phyloP scores from a whole-genome alignment of 53 echinoderm and acorn worm species.

The Zoroaster sp. region DNA sequence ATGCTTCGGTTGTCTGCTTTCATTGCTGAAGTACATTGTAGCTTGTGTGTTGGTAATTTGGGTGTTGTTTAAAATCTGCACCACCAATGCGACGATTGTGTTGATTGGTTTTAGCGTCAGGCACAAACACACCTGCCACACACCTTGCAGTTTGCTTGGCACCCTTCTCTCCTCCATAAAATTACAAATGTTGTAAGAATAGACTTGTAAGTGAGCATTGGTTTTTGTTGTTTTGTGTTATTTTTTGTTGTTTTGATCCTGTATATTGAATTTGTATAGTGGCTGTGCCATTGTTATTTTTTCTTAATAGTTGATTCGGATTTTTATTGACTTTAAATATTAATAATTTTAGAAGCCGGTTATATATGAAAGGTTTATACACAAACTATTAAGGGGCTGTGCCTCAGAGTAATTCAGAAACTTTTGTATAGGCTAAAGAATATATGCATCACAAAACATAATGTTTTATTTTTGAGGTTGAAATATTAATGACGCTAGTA shows the following conservation, averaged over 20 bases:
- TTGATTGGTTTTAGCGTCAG: neutral
- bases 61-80: neutral
- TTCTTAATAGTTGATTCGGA: constrained; percentile 15
- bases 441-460: neutral
- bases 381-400: constrained; percentile 38
- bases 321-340: constrained; percentile 43
- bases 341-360: neutral
- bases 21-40: neutral
- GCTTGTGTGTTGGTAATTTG: neutral
- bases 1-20: neutral
- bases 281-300: constrained; percentile 47
- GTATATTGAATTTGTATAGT: constrained; percentile 25
- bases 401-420: neutral
- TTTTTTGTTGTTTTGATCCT: neutral
- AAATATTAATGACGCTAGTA: neutral
- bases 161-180: neutral
- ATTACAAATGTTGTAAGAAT: constrained; percentile 5
- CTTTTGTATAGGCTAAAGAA: neutral
- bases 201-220: neutral
- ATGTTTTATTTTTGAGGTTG: neutral
- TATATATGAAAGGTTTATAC: constrained; percentile 35
- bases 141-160: neutral
- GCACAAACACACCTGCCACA: constrained; percentile 20
- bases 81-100: neutral
- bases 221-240: neutral